phyloP scores from a whole-genome alignment of 2,888 invertebrate genomes.

The Lagria hirta region DNA sequence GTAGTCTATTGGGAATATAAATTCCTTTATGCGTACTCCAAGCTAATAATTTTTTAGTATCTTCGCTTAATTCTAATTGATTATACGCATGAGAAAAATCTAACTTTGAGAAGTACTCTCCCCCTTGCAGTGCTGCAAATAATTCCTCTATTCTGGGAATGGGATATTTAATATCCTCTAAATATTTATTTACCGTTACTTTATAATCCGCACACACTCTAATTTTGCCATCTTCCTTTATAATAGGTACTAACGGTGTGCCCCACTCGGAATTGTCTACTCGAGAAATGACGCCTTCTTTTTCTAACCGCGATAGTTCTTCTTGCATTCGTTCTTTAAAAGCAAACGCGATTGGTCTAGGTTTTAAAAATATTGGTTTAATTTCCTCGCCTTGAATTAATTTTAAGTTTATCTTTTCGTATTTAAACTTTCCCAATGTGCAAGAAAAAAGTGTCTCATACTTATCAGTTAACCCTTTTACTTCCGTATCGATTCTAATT shows the following conservation, averaged over 20 bases:
- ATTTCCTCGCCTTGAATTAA: not conserved
- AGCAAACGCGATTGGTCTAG: not conserved
- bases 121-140: not conserved
- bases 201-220: conserved; percentile 36
- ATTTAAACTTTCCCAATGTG: not conserved
- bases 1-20: conserved; percentile 42
- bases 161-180: conserved; percentile 27
- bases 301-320: conserved; percentile 17
- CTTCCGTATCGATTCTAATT: not conserved
- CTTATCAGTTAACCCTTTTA: not conserved
- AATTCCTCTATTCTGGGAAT: conserved; percentile 22
- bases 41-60: conserved; percentile 37
- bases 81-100: conserved; percentile 37
- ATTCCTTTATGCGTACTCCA: conserved; percentile 45
- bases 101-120: not conserved
- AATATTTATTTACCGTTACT: conserved; percentile 29
- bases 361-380: not conserved
- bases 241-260: conserved; percentile 31
- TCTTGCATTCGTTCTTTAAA: not conserved
- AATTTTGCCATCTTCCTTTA: conserved; percentile 28
- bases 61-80: conserved; percentile 41
- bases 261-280: conserved; percentile 27
- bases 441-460: not conserved
- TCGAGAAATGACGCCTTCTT: conserved; percentile 13
- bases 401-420: not conserved